Evolutionary conservation across 2,797 vertebrate genomes (phyloP).

Genomic region (Chloroceryle amazona): DNA sequence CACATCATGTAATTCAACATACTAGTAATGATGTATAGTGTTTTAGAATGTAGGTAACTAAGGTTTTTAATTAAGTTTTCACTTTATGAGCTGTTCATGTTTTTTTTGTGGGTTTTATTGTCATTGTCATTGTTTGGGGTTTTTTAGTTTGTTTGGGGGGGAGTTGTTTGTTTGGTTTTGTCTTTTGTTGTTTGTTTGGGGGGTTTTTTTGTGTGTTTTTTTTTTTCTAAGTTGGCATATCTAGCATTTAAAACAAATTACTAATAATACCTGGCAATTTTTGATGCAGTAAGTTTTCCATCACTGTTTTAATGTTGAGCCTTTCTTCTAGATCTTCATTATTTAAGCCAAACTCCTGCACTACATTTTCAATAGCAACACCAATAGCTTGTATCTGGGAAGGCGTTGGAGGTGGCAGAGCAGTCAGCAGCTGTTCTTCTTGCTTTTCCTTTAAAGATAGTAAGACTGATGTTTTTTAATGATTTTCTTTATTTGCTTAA

Average conservation of each 20-base stretch:
- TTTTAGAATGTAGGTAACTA: not conserved
- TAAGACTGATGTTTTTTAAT: not conserved
- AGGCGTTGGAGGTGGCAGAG: conserved; percentile 86
- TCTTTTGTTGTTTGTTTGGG: no score
- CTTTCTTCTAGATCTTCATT: conserved; percentile 86
- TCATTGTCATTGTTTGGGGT: no score
- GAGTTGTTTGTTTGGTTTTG: no score
- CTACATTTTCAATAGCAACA: conserved; percentile 84
- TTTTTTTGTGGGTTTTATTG: no score
- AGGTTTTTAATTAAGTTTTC: not conserved
- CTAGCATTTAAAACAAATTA: conserved; percentile 16
- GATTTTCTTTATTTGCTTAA: not conserved
- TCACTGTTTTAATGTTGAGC: conserved; percentile 80
- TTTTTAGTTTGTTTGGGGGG: no score
- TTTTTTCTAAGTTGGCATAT: not conserved
- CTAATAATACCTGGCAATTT: conserved; percentile 88
- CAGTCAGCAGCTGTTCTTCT: conserved; percentile 88
- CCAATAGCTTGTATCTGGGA: conserved; percentile 87
- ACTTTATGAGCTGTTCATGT: not conserved
- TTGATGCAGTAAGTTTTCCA: conserved; percentile 88
- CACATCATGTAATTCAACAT: not conserved
- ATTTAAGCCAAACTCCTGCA: conserved; percentile 86
- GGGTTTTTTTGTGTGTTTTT: no score
- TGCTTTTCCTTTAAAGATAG: conserved; percentile 85
- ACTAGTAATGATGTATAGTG: not conserved